Percentiles rank a stretch among this genome's conserved stretches.
Evolutionary conservation across 2,888 invertebrate genomes (phyloP).

Genomic region (Cataglyphis rosenhaueri): DNA sequence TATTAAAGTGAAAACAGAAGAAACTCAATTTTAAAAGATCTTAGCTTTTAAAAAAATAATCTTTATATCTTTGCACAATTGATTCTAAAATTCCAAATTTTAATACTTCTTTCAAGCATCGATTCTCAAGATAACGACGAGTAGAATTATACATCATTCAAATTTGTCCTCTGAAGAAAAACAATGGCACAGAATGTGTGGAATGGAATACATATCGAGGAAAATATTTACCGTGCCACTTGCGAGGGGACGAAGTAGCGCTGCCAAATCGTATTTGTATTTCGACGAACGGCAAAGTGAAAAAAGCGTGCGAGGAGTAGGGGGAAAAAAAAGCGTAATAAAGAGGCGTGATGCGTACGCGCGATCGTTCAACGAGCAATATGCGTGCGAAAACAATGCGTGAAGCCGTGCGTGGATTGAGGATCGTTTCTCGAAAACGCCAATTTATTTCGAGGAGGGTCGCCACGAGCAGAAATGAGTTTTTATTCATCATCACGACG

Average conservation of each 20-base stretch:
- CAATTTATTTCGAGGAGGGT: constrained; percentile 72
- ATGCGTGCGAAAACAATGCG: constrained; percentile 68
- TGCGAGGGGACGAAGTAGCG: constrained; percentile 59
- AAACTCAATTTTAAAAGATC: background rate
- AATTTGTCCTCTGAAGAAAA: background rate
- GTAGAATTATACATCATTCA: background rate
- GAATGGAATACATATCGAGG: constrained; percentile 18
- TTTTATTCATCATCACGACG: constrained; percentile 14
- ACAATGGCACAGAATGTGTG: constrained; percentile 5
- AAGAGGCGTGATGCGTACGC: constrained; percentile 64
- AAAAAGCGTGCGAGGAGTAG: constrained; percentile 22
- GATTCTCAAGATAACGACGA: background rate
- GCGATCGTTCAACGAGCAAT: constrained; percentile 59
- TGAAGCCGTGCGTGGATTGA: constrained; percentile 62
- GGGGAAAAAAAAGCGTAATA: constrained; percentile 52
- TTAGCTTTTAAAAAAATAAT: background rate
- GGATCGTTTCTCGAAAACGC: constrained; percentile 77
- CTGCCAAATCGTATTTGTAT: constrained; percentile 58
- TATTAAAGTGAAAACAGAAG: background rate
- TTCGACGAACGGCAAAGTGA: constrained; percentile 32
- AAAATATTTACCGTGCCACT: constrained; percentile 68
- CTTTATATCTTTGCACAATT: background rate
- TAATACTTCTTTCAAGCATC: background rate
- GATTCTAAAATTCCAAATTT: background rate
- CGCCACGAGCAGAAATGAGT: constrained; percentile 26